Conservation (phyloP, 2,113 vertebrate genomes). For the Hiodon alosoides region DNA sequence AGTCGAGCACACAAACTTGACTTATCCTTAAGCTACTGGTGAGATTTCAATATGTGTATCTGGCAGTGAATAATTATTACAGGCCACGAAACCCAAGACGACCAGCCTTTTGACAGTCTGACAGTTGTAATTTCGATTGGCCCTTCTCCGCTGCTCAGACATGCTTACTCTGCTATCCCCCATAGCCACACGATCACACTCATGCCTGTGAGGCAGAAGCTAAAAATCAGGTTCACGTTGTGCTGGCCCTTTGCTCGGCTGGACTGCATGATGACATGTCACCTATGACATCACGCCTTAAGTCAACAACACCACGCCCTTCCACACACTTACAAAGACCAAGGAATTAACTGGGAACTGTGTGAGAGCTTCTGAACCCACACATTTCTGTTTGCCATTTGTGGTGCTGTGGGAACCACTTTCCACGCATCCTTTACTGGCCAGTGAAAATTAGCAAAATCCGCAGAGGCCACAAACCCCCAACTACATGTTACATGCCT, state of each 20-base stretch:
- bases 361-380: background rate
- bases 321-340: constrained; percentile 6
- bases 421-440: too few relatives aligned
- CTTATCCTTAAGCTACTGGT: too few relatives aligned
- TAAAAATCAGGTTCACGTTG: constrained; percentile 15
- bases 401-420: too few relatives aligned
- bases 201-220: background rate
- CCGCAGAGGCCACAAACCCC: too few relatives aligned
- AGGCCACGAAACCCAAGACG: too few relatives aligned
- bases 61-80: too few relatives aligned
- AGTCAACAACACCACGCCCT: constrained; percentile 11
- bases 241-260: constrained; percentile 17
- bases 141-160: background rate
- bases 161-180: background rate
- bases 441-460: too few relatives aligned
- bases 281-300: constrained; percentile 24
- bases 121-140: too few relatives aligned
- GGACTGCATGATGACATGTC: constrained; percentile 7
- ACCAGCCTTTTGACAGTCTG: too few relatives aligned
- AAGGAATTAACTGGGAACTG: background rate
- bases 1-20: too few relatives aligned
- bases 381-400: background rate
- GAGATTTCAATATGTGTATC: too few relatives aligned
- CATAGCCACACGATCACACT: background rate
- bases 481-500: too few relatives aligned